Conservation (phyloP, 2,888 invertebrate genomes). For the Agrotis ipsilon region DNA sequence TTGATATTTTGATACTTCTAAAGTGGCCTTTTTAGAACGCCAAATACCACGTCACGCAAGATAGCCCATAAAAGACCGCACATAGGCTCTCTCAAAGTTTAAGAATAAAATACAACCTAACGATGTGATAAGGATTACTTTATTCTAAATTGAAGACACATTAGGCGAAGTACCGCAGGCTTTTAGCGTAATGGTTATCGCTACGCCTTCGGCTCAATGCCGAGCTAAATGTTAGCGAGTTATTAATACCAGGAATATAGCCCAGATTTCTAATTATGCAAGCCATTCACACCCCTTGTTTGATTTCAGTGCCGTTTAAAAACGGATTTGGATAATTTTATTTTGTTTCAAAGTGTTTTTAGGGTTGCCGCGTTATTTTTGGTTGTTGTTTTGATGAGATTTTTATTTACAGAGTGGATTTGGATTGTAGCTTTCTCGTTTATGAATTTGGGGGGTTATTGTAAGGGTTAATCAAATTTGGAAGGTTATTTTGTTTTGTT, state of each 20-base stretch:
- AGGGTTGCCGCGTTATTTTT: not conserved
- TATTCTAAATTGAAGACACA: conserved; percentile 74
- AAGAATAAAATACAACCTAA: conserved; percentile 54
- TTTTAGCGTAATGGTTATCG: conserved; percentile 77
- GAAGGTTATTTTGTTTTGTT: too few species aligned
- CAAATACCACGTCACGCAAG: conserved; percentile 1
- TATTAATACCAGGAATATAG: conserved; percentile 61
- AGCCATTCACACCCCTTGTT: conserved; percentile 48
- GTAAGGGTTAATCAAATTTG: not conserved
- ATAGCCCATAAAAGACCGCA: conserved; percentile 42
- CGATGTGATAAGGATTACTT: conserved; percentile 71
- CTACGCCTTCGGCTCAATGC: conserved; percentile 54
- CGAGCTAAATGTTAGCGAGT: conserved; percentile 45
- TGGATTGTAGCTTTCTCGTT: not conserved
- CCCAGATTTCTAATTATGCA: conserved; percentile 60
- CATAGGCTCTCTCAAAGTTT: conserved; percentile 30
- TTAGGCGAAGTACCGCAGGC: conserved; percentile 71
- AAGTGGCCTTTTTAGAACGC: not conserved
- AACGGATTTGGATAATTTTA: conserved; percentile 47
- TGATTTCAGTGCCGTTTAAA: conserved; percentile 49
- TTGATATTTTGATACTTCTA: too few species aligned
- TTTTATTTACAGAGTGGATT: conserved; percentile 15
- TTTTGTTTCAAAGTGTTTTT: conserved; percentile 42
- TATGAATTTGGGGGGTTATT: not conserved
- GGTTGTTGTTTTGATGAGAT: not conserved